Percentiles rank a stretch among this genome's conserved stretches.
Evolutionary conservation across 1,140 invertebrate species (phyloP).

Genomic region (Drosophila nannoptera): DNA sequence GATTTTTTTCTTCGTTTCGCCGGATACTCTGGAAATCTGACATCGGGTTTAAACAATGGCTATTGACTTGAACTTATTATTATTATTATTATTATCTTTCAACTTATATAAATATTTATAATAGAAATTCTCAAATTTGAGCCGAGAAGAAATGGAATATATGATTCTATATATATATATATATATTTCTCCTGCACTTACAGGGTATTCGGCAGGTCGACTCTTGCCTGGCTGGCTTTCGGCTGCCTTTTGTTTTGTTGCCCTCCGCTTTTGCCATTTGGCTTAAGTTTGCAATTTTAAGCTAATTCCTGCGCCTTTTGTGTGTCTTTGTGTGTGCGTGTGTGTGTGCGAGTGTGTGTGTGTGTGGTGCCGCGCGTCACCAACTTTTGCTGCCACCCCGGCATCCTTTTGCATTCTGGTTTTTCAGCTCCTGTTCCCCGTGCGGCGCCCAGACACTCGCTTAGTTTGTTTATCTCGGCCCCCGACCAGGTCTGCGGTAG

Average conservation of each 20-base stretch:
- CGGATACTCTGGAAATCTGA: too few relatives aligned
- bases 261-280: slow-evolving; percentile 41
- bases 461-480: not conserved
- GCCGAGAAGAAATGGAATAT: too few relatives aligned
- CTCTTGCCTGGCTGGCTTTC: too few relatives aligned
- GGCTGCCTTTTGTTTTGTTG: slow-evolving; percentile 2
- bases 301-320: slow-evolving; percentile 57
- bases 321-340: slow-evolving; percentile 7
- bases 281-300: slow-evolving; percentile 71
- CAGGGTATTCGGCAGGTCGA: not conserved
- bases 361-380: slow-evolving; percentile 10
- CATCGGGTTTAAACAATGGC: too few relatives aligned
- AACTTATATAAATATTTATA: too few relatives aligned
- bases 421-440: not conserved
- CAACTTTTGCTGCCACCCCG: slow-evolving; percentile 3
- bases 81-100: too few relatives aligned
- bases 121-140: too few relatives aligned
- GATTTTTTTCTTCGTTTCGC: slow-evolving; percentile 17
- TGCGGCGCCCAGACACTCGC: too few relatives aligned
- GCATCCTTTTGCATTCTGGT: too few relatives aligned
- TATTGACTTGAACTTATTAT: too few relatives aligned
- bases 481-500: not conserved
- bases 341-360: slow-evolving; percentile 1
- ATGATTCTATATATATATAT: too few relatives aligned
- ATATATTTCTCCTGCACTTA: not conserved